A percentile compares a stretch with the other conserved stretches of the same genome.
These are phyloP conservation scores for Eretmocerus hayati DNA, from an alignment of 2,888 invertebrate species.

Conservation along the genomic window DNA sequence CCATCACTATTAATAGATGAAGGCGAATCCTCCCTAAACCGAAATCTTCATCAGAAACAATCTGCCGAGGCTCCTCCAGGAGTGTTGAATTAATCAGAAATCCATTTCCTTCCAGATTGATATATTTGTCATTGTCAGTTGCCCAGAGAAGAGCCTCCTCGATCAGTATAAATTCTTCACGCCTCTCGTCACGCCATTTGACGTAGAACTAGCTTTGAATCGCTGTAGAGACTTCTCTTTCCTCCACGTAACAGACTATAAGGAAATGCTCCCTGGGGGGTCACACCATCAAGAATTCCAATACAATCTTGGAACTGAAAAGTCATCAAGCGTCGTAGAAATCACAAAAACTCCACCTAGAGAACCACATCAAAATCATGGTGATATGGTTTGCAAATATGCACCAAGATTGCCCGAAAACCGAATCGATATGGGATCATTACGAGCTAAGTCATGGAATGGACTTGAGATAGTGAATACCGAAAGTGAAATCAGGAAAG, in stretches of 20 bases:
- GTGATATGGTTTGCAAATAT: conserved; percentile 29
- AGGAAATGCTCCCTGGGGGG: conserved; percentile 63
- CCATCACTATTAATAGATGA: too few species aligned
- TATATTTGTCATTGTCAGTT: conserved; percentile 84
- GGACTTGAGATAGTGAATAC: conserved; percentile 80
- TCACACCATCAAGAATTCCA: conserved; percentile 49
- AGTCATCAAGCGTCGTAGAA: conserved; percentile 70
- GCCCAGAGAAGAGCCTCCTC: conserved; percentile 81
- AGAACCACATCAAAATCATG: too few species aligned
- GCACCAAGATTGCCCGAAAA: conserved; percentile 44
- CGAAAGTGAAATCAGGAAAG: conserved; percentile 60
- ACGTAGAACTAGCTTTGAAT: conserved; percentile 80
- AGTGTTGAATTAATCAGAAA: too few species aligned
- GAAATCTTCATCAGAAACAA: too few species aligned
- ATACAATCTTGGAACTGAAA: conserved; percentile 49
- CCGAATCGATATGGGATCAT: conserved; percentile 57
- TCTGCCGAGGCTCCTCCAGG: too few species aligned
- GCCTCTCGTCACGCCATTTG: conserved; percentile 86
- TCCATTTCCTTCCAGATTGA: too few species aligned
- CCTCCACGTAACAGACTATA: conserved; percentile 66
- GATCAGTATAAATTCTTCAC: conserved; percentile 80
- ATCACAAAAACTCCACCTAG: conserved; percentile 56
- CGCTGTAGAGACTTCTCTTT: conserved; percentile 51
- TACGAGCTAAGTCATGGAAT: conserved; percentile 69
- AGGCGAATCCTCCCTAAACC: too few species aligned